phyloP scores from a whole-genome alignment of 2,888 invertebrate genomes.

The Lysandra coridon region DNA sequence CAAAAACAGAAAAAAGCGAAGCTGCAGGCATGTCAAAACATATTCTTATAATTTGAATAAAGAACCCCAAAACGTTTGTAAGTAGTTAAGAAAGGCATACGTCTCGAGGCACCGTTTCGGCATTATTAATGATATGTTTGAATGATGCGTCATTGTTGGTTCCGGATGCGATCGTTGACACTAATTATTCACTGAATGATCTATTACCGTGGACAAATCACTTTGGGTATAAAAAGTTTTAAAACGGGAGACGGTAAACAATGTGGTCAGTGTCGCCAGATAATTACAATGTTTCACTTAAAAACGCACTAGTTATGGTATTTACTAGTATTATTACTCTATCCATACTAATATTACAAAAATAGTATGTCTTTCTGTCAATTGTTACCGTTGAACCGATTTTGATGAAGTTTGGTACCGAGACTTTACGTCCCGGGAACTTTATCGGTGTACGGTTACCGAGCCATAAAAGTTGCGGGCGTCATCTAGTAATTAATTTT shows the following conservation, averaged over 20 bases:
- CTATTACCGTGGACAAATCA: constrained; percentile 79
- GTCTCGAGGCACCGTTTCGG: constrained; percentile 48
- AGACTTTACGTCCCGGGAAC: too few relatives aligned
- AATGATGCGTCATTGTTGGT: constrained; percentile 77
- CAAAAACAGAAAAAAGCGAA: neutral
- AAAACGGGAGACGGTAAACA: constrained; percentile 5
- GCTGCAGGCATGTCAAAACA: constrained; percentile 27
- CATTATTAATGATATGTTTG: constrained; percentile 80
- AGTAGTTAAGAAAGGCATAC: constrained; percentile 28
- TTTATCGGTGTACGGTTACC: too few relatives aligned
- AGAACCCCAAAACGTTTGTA: constrained; percentile 29
- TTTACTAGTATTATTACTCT: too few relatives aligned
- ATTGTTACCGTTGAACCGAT: too few relatives aligned
- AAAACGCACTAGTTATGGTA: neutral
- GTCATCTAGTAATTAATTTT: too few relatives aligned
- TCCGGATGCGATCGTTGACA: constrained; percentile 78
- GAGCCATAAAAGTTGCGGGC: too few relatives aligned
- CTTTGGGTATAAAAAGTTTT: constrained; percentile 45
- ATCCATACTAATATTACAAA: too few relatives aligned
- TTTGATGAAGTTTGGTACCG: too few relatives aligned
- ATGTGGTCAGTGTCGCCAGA: neutral
- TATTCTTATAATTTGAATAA: constrained; percentile 27
- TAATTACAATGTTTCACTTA: neutral
- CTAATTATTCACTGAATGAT: constrained; percentile 80
- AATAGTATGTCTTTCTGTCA: too few relatives aligned